phyloP scores from a whole-genome alignment of 2,888 invertebrate species.

The Ethmia dodecea region DNA sequence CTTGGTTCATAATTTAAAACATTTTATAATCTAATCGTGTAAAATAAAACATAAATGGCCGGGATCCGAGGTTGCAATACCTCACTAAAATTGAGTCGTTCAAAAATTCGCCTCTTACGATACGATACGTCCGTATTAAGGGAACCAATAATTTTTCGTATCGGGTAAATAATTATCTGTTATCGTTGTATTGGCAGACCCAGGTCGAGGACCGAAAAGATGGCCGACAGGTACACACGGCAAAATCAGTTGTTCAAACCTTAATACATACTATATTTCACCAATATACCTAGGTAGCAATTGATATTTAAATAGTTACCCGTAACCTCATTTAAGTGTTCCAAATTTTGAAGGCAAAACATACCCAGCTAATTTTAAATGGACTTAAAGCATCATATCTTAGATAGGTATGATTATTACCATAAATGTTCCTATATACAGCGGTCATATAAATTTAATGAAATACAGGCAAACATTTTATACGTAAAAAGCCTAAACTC shows the following conservation, averaged over 20 bases:
- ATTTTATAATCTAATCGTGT: constrained; percentile 11
- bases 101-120: constrained; percentile 46
- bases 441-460: too few relatives aligned
- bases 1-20: constrained; percentile 4
- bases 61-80: constrained; percentile 8
- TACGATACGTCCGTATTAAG: constrained; percentile 44
- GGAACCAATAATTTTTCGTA: constrained; percentile 66
- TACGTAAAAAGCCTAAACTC: constrained; percentile 1
- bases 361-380: too few relatives aligned
- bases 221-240: constrained; percentile 49
- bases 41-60: constrained; percentile 4
- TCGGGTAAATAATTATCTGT: constrained; percentile 67
- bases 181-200: constrained; percentile 59
- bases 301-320: too few relatives aligned
- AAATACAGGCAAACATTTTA: too few relatives aligned
- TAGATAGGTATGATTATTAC: too few relatives aligned
- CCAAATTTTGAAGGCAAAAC: too few relatives aligned
- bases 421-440: too few relatives aligned
- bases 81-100: constrained; percentile 57
- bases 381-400: too few relatives aligned
- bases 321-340: too few relatives aligned
- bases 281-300: too few relatives aligned
- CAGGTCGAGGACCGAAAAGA: constrained; percentile 55
- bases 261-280: too few relatives aligned
- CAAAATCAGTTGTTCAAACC: too few relatives aligned